Evolutionary conservation across 2,888 invertebrate genomes (phyloP).

Genomic region (Sinopyrophorus schimmeli): DNA sequence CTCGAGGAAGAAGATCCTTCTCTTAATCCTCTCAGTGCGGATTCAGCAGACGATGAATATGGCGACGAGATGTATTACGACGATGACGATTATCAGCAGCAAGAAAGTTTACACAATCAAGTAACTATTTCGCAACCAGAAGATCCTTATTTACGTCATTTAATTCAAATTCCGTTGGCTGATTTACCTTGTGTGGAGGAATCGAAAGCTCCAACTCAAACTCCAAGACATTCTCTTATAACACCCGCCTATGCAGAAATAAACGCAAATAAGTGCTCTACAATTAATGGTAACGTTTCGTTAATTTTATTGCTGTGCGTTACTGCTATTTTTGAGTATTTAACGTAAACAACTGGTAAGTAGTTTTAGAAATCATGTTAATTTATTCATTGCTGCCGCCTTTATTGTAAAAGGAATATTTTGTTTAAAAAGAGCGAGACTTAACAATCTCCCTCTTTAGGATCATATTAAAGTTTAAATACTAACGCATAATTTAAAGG

Average conservation of each 20-base stretch:
- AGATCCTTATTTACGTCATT: slow-evolving; percentile 41
- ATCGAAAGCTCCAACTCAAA: slow-evolving; percentile 44
- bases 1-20: slow-evolving; percentile 31
- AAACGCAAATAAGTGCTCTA: slow-evolving; percentile 34
- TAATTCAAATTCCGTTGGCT: slow-evolving; percentile 45
- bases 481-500: slow-evolving; percentile 5
- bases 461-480: background rate
- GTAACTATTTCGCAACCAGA: slow-evolving; percentile 35
- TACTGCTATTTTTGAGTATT: slow-evolving; percentile 6
- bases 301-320: slow-evolving; percentile 15
- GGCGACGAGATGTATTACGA: slow-evolving; percentile 35
- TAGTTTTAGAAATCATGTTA: slow-evolving; percentile 18
- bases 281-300: slow-evolving; percentile 11
- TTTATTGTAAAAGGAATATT: slow-evolving; percentile 7
- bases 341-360: slow-evolving; percentile 28
- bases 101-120: slow-evolving; percentile 39
- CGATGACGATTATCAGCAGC: slow-evolving; percentile 41
- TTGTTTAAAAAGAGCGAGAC: background rate
- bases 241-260: slow-evolving; percentile 44
- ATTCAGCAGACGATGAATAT: slow-evolving; percentile 35
- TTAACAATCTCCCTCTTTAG: background rate
- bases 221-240: slow-evolving; percentile 44
- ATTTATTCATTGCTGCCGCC: slow-evolving; percentile 15
- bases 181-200: slow-evolving; percentile 53
- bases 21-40: slow-evolving; percentile 15